Evolutionary conservation across 2,888 invertebrate genomes (phyloP).

Genomic region (Lycia hirtaria): DNA sequence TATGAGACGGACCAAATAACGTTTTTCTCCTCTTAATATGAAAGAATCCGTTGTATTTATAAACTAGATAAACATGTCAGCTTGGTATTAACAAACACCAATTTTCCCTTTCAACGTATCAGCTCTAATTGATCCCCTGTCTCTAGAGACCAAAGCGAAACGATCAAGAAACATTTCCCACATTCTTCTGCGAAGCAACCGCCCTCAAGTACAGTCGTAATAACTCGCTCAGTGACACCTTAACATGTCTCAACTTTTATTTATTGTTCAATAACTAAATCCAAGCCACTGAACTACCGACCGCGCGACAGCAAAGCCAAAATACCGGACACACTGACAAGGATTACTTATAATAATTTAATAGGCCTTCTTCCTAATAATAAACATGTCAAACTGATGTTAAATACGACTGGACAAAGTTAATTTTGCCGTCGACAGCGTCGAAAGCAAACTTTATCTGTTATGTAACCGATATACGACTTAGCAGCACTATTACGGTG

Average conservation of each 20-base stretch:
- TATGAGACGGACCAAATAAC: no score
- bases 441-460: slow-evolving; percentile 43
- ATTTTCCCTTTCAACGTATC: slow-evolving; percentile 16
- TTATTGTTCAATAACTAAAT: slow-evolving; percentile 63
- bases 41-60: not conserved
- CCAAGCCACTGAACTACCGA: slow-evolving; percentile 56
- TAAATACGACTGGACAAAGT: slow-evolving; percentile 69
- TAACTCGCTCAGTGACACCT: slow-evolving; percentile 58
- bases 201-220: slow-evolving; percentile 44
- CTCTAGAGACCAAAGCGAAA: slow-evolving; percentile 12
- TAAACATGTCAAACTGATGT: slow-evolving; percentile 80
- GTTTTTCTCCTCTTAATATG: not conserved
- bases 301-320: slow-evolving; percentile 67
- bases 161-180: slow-evolving; percentile 29
- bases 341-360: slow-evolving; percentile 82
- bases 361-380: slow-evolving; percentile 81
- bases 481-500: slow-evolving; percentile 39
- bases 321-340: slow-evolving; percentile 72
- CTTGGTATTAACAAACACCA: not conserved
- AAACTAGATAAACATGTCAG: slow-evolving; percentile 8
- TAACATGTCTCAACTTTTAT: slow-evolving; percentile 70
- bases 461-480: slow-evolving; percentile 19
- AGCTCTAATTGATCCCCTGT: slow-evolving; percentile 16
- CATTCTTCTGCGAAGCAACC: slow-evolving; percentile 36
- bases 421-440: slow-evolving; percentile 41